Evolutionary conservation across 2,797 vertebrate genomes (phyloP), one percentile per base, ranked within the genome.

Genomic region (Crocidura indochinensis): DNA sequence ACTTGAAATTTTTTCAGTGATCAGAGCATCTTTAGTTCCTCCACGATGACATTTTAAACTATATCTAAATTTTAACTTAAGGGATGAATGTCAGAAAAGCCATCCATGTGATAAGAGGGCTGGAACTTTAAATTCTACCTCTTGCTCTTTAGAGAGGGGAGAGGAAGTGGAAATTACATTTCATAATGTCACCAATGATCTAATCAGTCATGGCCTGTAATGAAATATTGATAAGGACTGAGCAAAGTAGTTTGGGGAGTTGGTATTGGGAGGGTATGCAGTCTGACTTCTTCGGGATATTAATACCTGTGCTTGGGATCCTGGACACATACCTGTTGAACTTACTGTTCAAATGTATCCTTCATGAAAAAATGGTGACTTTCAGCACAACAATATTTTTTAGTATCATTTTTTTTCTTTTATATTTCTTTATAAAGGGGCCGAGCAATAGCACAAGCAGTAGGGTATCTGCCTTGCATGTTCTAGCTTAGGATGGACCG

Each of bases 1-100:
- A 22, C 68, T 76, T 84, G 62, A 44, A 75, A 73, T 88, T 88
- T 89, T 74, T 81, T 88, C 67, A 78, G 62, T 27, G 44, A 69
- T 49, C 77, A 49, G 56, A 91, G 51, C 84, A n/a, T 29, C 47
- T 68, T 77, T 80, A 60, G 22, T 67, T 83, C 29, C 38, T 67
- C 38, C 73, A 64, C 29, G 51, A 79, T 15, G 20, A 20, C 26
- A 10, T 20, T 85, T 91, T 20, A 65, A 38, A 4, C 15, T 8
- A 62, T 60, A 71, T 79, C 38, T 80, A 85, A 72, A 71, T 77
- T 88, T 88, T n/a, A 19, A 19, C 47, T 9, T 69, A 20, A 8
- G 38, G 1, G 14, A 27, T 75, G 67, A 26, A 60, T 31, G 47
- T 29, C 12, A 60, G 71, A 46, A 85, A 81, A 78, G 14, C 15